phyloP scores from a whole-genome alignment of 2,888 invertebrate genomes.

The Lampropteryx suffumata region DNA sequence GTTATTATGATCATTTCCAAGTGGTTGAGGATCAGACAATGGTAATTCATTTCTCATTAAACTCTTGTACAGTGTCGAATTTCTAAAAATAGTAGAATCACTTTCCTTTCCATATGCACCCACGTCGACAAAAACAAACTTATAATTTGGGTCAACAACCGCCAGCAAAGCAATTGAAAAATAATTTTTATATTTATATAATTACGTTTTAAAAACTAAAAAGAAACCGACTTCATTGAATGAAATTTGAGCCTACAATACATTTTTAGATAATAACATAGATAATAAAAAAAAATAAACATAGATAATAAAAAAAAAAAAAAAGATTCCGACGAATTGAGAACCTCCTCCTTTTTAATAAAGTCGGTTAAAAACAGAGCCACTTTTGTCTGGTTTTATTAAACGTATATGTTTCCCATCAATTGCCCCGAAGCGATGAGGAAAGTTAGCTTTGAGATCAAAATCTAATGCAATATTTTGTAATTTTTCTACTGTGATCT shows the following conservation, averaged over 20 bases:
- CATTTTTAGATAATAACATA: too few relatives aligned
- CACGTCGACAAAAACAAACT: constrained; percentile 17
- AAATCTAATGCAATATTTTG: constrained; percentile 16
- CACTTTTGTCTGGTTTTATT: constrained; percentile 17
- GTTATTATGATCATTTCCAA: too few relatives aligned
- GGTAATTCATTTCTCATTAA: constrained; percentile 20
- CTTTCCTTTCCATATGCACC: constrained; percentile 22
- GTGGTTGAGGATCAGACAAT: constrained; percentile 24
- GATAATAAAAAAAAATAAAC: too few relatives aligned
- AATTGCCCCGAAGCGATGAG: constrained; percentile 28
- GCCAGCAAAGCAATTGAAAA: constrained; percentile 30
- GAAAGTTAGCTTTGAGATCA: constrained; percentile 28
- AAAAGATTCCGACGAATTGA: too few relatives aligned
- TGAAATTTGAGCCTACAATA: too few relatives aligned
- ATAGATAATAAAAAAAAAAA: too few relatives aligned
- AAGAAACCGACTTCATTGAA: too few relatives aligned
- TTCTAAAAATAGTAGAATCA: constrained; percentile 36
- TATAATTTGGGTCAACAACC: constrained; percentile 27
- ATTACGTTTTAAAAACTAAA: too few relatives aligned
- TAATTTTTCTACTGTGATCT: constrained; percentile 7
- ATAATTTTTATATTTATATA: constrained; percentile 31
- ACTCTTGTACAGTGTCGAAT: constrained; percentile 34
- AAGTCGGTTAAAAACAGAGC: constrained; percentile 24
- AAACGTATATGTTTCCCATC: constrained; percentile 29
- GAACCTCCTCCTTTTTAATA: too few relatives aligned